A percentile compares a stretch with the other conserved stretches of the same genome.
phyloP scores from a whole-genome alignment of 2,888 invertebrate genomes.

The Rhodophaea formosa region DNA sequence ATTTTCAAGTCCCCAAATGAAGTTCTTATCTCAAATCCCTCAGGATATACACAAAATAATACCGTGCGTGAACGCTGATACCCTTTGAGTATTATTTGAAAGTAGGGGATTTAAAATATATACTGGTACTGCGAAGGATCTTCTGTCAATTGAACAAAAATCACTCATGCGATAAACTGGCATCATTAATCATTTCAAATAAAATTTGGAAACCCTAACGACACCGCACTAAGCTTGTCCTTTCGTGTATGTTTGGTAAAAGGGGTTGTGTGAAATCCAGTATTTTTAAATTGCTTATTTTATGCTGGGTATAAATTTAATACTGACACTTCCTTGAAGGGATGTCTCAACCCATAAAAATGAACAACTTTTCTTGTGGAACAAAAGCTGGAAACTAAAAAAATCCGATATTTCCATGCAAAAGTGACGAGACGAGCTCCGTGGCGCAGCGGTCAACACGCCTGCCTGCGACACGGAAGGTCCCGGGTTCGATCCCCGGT shows the following conservation, averaged over 20 bases:
- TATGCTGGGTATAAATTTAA: too few species aligned
- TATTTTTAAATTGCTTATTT: not conserved
- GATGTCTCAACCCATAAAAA: too few species aligned
- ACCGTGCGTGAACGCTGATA: constrained; percentile 45
- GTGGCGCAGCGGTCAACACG: too few species aligned
- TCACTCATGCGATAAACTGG: constrained; percentile 59
- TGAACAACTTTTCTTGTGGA: too few species aligned
- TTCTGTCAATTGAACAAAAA: constrained; percentile 67
- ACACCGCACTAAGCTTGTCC: constrained; percentile 34
- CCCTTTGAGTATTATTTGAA: constrained; percentile 55
- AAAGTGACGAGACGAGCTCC: too few species aligned
- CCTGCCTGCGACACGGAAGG: too few species aligned
- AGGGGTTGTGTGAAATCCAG: not conserved
- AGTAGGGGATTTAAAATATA: constrained; percentile 58
- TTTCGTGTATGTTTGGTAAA: constrained; percentile 22
- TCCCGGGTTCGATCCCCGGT: too few species aligned
- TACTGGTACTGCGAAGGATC: constrained; percentile 49
- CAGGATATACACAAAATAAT: constrained; percentile 53
- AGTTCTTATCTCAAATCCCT: constrained; percentile 37
- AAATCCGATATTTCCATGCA: too few species aligned
- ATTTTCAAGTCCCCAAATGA: constrained; percentile 44
- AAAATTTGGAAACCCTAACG: constrained; percentile 45
- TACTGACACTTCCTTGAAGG: too few species aligned
- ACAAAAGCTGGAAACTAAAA: too few species aligned
- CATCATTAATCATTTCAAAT: constrained; percentile 73